Conservation (phyloP, 1,140 invertebrate species). For the Lasioglossum baleicum region DNA sequence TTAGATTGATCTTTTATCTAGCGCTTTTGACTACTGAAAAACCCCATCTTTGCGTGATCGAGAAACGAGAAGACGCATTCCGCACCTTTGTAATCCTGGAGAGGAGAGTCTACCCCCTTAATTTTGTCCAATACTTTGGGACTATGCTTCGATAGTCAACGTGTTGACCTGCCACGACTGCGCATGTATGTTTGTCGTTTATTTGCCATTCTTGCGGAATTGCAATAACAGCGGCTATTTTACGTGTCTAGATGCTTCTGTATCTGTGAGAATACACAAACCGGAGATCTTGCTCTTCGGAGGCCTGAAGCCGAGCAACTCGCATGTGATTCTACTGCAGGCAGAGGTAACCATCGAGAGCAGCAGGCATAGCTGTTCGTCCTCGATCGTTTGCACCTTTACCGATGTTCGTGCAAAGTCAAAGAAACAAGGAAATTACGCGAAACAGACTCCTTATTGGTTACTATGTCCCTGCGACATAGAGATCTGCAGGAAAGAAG, state of each 20-base stretch:
- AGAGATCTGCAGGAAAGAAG: slow-evolving; percentile 84
- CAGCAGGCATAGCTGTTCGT: slow-evolving; percentile 83
- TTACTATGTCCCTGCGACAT: slow-evolving; percentile 86
- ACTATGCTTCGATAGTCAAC: no score
- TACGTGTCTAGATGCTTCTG: slow-evolving; percentile 39
- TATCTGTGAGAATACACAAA: slow-evolving; percentile 87
- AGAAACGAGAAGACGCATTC: no score
- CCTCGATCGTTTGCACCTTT: slow-evolving; percentile 84
- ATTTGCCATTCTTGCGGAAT: no score
- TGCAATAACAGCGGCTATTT: background rate
- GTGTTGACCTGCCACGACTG: background rate
- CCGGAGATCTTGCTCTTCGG: slow-evolving; percentile 90
- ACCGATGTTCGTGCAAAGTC: slow-evolving; percentile 84
- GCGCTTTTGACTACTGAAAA: no score
- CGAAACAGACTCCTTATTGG: slow-evolving; percentile 69
- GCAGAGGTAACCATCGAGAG: slow-evolving; percentile 88
- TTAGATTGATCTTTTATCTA: no score
- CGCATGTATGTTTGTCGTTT: background rate
- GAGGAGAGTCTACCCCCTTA: no score
- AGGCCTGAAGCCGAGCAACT: slow-evolving; percentile 84
- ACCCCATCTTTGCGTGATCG: no score
- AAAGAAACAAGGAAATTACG: slow-evolving; percentile 69
- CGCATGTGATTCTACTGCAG: slow-evolving; percentile 87
- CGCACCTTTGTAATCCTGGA: no score
- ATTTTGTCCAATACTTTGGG: no score